Conservation (phyloP, 2,113 vertebrate genomes). For the Antidorcas marsupialis region DNA sequence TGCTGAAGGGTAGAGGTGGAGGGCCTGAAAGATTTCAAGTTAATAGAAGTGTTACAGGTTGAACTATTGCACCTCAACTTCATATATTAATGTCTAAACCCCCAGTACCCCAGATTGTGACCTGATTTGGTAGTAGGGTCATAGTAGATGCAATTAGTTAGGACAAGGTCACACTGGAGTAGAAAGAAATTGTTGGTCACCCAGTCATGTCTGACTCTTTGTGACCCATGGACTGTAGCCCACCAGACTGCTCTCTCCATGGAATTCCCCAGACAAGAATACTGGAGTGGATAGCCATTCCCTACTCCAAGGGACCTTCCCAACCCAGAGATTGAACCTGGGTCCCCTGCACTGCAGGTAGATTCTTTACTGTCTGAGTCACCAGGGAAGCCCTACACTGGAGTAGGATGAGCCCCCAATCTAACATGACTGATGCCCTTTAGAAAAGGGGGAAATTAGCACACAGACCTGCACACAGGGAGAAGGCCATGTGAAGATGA, state of each 20-base stretch:
- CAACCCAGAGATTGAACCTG: neutral
- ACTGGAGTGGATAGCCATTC: neutral
- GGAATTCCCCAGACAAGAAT: neutral
- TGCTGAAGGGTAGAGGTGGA: neutral
- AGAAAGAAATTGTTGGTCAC: neutral
- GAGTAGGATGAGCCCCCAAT: neutral
- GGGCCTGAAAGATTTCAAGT: neutral
- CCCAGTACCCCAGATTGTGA: neutral
- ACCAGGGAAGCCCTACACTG: neutral
- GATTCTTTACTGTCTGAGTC: neutral
- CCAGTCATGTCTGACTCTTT: neutral
- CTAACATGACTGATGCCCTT: neutral
- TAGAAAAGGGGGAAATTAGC: neutral
- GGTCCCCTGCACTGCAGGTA: neutral
- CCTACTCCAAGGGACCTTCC: neutral
- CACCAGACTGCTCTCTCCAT: neutral
- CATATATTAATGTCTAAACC: neutral
- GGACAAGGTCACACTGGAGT: neutral
- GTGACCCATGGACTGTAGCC: neutral
- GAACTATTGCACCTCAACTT: neutral
- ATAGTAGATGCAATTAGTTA: neutral
- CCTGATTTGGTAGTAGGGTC: neutral
- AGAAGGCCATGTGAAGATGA: neutral
- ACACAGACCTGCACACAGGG: too few species aligned
- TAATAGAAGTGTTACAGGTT: neutral